A percentile compares a stretch with the other conserved stretches of the same genome.
phyloP scores from a whole-genome alignment of 2,888 invertebrate species.

The Ophion obscuratus region DNA sequence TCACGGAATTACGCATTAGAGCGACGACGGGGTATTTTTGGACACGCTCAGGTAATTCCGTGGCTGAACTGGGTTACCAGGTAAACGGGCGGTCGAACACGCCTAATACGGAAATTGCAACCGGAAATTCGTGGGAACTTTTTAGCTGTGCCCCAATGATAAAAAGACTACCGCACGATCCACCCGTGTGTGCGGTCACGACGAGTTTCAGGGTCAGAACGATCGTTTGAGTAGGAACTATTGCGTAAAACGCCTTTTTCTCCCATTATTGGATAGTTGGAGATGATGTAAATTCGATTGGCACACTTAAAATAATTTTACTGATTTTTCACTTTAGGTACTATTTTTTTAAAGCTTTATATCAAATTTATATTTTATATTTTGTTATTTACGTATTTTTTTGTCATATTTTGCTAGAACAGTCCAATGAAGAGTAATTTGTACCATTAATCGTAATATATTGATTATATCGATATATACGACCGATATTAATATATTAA shows the following conservation, averaged over 20 bases:
- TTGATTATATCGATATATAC: too few relatives aligned
- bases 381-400: too few relatives aligned
- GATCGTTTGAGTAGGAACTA: background rate
- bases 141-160: conserved; percentile 37
- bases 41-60: background rate
- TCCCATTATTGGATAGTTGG: background rate
- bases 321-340: too few relatives aligned
- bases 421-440: too few relatives aligned
- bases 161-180: conserved; percentile 17
- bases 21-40: background rate
- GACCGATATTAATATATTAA: too few relatives aligned
- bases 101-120: conserved; percentile 58
- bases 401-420: too few relatives aligned
- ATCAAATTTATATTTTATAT: too few relatives aligned
- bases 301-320: too few relatives aligned
- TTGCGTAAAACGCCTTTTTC: background rate
- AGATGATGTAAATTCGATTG: background rate
- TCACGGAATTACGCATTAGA: background rate
- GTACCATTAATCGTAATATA: too few relatives aligned
- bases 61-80: conserved; percentile 51
- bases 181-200: background rate
- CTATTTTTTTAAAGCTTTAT: too few relatives aligned
- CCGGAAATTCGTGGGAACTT: conserved; percentile 64
- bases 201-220: background rate
- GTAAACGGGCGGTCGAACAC: conserved; percentile 42